Evolutionary conservation across 2,888 invertebrate species (phyloP), one percentile per base, ranked within the genome.

Genomic region (Philereme vetulata): DNA sequence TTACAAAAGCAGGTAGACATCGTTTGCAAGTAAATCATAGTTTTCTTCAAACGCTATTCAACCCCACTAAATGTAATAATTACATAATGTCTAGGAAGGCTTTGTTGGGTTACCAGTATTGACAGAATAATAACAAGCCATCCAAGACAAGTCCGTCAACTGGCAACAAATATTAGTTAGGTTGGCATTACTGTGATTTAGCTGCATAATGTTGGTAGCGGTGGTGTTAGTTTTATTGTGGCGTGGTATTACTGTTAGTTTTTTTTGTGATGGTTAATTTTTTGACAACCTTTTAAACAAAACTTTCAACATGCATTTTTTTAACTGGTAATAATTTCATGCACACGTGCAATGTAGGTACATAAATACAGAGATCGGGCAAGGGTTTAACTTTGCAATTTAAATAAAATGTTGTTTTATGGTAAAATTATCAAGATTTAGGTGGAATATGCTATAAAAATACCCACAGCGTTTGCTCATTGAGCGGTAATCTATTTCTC

Each of bases 161-260:
- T 38, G 38, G 38, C 4, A 38, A 38, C 38, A 33, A 10, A 38
- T 9, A 32, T 43, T 47, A 21, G 48, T 44, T 53, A 45, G 48
- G 32, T 53, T 58, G 49, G 52, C 52, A 52, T 43, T 57, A 57
- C 52, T 47, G 48, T 52, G 51, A 57, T 43, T 32, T 32, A 10
- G 38, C 40, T 10, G 21, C 35, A 6, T 48, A 36, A 10, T 9
- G 35, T 48, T 48, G 32, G 48, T 44, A 52, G 44, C 49, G 8
- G 40, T 40, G 44, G 5, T 35, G 9, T 44, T 21, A 44, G 47
- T 6, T 44, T 50, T 34, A 49, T 61, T 62, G 43, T 60, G 53
- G 46, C 21, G 11, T 42, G 11, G 38, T 10, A 35, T 8, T 48
- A 21, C 45, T 45, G 33, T 56, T 51, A 46, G 51, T 56, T 47